Base-by-base conservation (phyloP, 2,113 vertebrate genomes). In the Rostratula benghalensis region DNA sequence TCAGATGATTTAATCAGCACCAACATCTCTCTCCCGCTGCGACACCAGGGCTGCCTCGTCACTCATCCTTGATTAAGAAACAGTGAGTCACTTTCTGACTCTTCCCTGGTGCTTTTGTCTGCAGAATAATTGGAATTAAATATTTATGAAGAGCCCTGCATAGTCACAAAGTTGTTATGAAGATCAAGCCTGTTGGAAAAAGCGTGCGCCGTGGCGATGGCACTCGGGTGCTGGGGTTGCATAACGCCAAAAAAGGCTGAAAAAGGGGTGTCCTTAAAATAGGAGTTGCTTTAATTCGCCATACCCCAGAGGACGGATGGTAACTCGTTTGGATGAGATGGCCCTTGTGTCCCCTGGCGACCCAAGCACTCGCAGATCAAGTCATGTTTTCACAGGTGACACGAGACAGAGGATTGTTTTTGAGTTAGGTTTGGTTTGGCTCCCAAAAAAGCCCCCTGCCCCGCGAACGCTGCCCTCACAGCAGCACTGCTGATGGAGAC, bases 1-100 rank as follows among this genome's bases (percentile, higher is more conserved):
- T 30, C 43, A 15, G 61, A 18, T 56, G 43, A 60, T 90, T 87
- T 60, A 48, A 87, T 84, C 88, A 64, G 50, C 70, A 48, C 45
- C 53, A 60, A 48, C 23, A 90, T n/a, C n/a, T 31, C n/a, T 31
- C 51, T 84, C 70, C 69, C 27, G 19, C 33, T 27, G 56, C 7
- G 11, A 17, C 2, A 2, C 46, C 69, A 67, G 92, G 74, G 39
- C 61, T 70, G 37, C 73, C 54, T 63, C 33, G 43, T 76, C 89
- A 59, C 65, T 91, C 61, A 25, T 75, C 77, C 59, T 89, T 81
- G 86, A 89, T 69, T 80, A 71, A 92, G 80, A 75, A 94, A 37
- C 39, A 63, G 82, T 94, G 93, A 97, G 71, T 96, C 96, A 95
- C 80, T 84, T 94, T 96, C 89, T 94, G 60, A 81, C 68, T 94